Evolutionary conservation across 2,888 invertebrate genomes (phyloP).

Genomic region (Caenorhabditis drosophilae): DNA sequence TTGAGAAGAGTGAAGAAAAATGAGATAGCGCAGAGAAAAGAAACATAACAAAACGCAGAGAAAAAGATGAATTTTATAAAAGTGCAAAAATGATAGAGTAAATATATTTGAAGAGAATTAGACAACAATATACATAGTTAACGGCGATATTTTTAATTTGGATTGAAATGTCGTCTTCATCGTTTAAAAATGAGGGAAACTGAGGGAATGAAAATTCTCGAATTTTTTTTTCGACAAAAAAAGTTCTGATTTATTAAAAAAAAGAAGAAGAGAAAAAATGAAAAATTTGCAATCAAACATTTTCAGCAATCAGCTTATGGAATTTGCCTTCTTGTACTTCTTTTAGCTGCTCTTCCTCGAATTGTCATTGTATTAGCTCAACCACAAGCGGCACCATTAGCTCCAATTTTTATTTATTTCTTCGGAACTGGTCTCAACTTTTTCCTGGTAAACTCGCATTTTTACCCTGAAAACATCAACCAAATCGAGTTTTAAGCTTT

Average conservation of each 20-base stretch:
- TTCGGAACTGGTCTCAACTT: constrained; percentile 62
- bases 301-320: constrained; percentile 67
- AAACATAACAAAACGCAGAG: no score
- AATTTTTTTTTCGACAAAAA: neutral
- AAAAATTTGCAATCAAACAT: neutral
- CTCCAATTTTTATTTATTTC: constrained; percentile 55
- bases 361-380: constrained; percentile 41
- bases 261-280: no score
- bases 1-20: constrained; percentile 3
- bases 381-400: constrained; percentile 55
- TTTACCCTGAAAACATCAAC: neutral
- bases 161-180: neutral
- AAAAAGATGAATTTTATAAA: no score
- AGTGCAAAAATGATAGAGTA: no score
- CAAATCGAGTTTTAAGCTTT: constrained; percentile 46
- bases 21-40: no score
- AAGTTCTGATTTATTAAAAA: neutral
- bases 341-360: constrained; percentile 60
- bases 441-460: constrained; percentile 48
- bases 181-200: neutral
- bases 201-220: neutral
- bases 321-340: constrained; percentile 62
- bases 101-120: no score
- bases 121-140: no score
- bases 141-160: neutral